These are phyloP conservation scores for Melanaphis sacchari DNA, from an alignment of 1,140 invertebrate genomes.

Conservation along the genomic window DNA sequence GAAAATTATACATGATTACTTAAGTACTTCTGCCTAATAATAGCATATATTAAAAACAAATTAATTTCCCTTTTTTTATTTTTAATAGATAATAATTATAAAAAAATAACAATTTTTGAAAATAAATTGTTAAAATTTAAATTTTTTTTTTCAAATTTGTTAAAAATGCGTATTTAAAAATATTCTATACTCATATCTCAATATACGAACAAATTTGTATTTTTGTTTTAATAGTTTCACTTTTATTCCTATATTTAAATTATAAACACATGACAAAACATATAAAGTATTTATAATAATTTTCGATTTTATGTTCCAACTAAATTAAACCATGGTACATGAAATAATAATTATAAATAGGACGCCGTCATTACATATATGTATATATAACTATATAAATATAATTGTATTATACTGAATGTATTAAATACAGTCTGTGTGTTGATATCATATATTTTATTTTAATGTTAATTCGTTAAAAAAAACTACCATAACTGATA, in stretches of 20 bases:
- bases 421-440: not conserved
- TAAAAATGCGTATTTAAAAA: not conserved
- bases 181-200: not conserved
- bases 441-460: not conserved
- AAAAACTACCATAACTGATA: not conserved
- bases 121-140: not conserved
- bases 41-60: not conserved
- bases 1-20: not conserved
- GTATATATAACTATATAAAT: no score
- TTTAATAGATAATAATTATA: no score
- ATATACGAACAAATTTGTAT: not conserved
- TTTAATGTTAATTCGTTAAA: not conserved
- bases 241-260: not conserved
- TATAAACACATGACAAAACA: not conserved
- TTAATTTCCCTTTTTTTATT: no score
- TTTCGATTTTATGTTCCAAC: not conserved
- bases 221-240: not conserved
- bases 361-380: no score
- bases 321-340: not conserved
- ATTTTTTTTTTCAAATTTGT: not conserved
- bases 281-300: not conserved
- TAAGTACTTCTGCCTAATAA: not conserved
- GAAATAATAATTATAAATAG: not conserved
- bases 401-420: no score
- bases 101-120: not conserved